Conservation (phyloP, 1,140 invertebrate species). For the Capitella teleta region DNA sequence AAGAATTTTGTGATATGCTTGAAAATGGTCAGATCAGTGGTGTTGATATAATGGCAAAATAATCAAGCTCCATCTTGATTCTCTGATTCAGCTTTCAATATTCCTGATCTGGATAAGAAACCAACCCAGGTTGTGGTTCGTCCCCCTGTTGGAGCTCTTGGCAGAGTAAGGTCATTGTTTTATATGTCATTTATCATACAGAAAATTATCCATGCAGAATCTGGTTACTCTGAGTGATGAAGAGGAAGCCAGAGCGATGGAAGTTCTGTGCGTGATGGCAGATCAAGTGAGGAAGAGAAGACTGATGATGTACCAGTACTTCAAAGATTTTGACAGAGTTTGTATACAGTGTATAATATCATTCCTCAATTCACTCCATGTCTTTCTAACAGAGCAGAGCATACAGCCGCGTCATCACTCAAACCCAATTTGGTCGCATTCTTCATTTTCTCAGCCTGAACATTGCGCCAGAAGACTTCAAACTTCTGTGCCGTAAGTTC, state of each 20-base stretch:
- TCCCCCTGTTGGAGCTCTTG: slow-evolving; percentile 31
- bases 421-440: slow-evolving; percentile 37
- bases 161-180: slow-evolving; percentile 22
- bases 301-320: slow-evolving; percentile 38
- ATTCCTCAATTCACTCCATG: background rate
- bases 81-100: slow-evolving; percentile 37
- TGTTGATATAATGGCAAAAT: background rate
- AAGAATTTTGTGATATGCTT: slow-evolving; percentile 39
- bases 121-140: slow-evolving; percentile 30
- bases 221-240: slow-evolving; percentile 23
- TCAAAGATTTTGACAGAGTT: slow-evolving; percentile 42
- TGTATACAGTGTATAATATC: slow-evolving; percentile 3
- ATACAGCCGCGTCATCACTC: slow-evolving; percentile 37
- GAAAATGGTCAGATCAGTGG: slow-evolving; percentile 36
- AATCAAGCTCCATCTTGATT: slow-evolving; percentile 5
- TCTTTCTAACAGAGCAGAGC: background rate
- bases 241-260: slow-evolving; percentile 24
- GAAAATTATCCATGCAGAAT: slow-evolving; percentile 15
- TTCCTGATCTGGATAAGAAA: slow-evolving; percentile 40
- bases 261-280: slow-evolving; percentile 23
- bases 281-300: slow-evolving; percentile 30
- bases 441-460: slow-evolving; percentile 37
- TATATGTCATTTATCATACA: background rate
- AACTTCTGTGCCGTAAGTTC: slow-evolving; percentile 36
- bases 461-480: slow-evolving; percentile 31